These are phyloP conservation scores for Sinocyclocheilus anshuiensis DNA, from an alignment of 2,113 vertebrate genomes.

Conservation along the genomic window DNA sequence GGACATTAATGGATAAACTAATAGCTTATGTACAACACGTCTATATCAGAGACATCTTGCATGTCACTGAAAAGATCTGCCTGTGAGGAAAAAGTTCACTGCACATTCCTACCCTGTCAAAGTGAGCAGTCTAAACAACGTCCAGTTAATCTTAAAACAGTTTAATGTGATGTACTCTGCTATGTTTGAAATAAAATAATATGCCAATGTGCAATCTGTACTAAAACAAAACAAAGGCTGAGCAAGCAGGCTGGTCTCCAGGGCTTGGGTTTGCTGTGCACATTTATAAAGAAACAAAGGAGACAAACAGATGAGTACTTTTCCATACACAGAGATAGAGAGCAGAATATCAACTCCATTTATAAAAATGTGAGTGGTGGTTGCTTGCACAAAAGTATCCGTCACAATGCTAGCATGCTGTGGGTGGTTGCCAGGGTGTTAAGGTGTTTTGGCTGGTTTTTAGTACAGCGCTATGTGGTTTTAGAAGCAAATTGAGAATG, in stretches of 20 bases:
- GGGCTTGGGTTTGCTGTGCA: slow-evolving; percentile 17
- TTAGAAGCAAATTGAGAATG: background rate
- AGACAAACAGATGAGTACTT: background rate
- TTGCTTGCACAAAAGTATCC: background rate
- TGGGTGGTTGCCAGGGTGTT: background rate
- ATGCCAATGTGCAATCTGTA: slow-evolving; percentile 56
- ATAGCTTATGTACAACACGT: slow-evolving; percentile 58
- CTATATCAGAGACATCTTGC: slow-evolving; percentile 41
- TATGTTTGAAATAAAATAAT: slow-evolving; percentile 52
- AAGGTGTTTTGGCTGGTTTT: background rate
- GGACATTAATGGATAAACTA: slow-evolving; percentile 66
- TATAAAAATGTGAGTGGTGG: background rate
- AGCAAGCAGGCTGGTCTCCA: slow-evolving; percentile 21
- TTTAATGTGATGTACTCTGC: slow-evolving; percentile 59
- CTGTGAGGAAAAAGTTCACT: slow-evolving; percentile 57
- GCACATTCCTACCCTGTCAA: slow-evolving; percentile 53
- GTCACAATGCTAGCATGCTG: background rate
- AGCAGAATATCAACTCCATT: background rate
- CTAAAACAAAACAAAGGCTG: background rate
- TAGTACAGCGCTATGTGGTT: background rate
- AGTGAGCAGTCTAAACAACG: slow-evolving; percentile 52
- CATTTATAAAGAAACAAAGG: background rate
- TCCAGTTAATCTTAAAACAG: slow-evolving; percentile 63
- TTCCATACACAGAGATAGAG: background rate
- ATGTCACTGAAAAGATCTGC: slow-evolving; percentile 57